Conservation (phyloP, 2,888 invertebrate genomes). For the Meandrusa payeni region DNA sequence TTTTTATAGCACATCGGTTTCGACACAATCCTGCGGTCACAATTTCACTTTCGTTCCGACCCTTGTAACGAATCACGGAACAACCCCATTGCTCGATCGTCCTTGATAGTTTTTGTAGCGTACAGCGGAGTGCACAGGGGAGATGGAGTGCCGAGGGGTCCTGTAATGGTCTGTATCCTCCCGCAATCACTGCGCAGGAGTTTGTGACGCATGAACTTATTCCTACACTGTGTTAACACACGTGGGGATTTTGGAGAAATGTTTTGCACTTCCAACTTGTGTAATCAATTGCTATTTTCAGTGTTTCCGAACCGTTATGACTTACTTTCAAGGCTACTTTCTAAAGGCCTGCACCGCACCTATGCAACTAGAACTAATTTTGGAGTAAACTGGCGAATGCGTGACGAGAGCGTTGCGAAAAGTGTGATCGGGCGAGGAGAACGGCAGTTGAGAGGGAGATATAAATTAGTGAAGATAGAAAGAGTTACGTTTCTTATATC, state of each 20-base stretch:
- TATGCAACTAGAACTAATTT: too few relatives aligned
- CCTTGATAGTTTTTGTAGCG: constrained; percentile 15
- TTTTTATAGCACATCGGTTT: constrained; percentile 10
- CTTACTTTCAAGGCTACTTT: too few relatives aligned
- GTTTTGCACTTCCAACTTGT: too few relatives aligned
- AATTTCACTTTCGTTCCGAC: constrained; percentile 21
- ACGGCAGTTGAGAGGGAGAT: too few relatives aligned
- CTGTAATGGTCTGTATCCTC: constrained; percentile 67
- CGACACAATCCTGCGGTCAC: constrained; percentile 14
- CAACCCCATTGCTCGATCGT: constrained; percentile 14
- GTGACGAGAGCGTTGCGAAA: too few relatives aligned
- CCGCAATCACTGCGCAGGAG: constrained; percentile 69
- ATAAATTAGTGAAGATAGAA: too few relatives aligned
- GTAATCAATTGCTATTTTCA: too few relatives aligned
- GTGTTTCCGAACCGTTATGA: too few relatives aligned
- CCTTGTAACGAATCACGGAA: constrained; percentile 12
- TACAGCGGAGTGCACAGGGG: background rate
- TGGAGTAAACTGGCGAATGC: too few relatives aligned
- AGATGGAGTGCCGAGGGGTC: constrained; percentile 41
- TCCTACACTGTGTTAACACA: constrained; percentile 40
- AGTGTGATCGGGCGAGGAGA: too few relatives aligned
- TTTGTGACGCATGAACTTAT: constrained; percentile 62
- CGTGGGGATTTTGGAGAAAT: constrained; percentile 27
- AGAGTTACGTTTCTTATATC: too few relatives aligned
- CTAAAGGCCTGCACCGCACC: too few relatives aligned